Conservation (phyloP, 2,113 vertebrate genomes). For the Apus apus region DNA sequence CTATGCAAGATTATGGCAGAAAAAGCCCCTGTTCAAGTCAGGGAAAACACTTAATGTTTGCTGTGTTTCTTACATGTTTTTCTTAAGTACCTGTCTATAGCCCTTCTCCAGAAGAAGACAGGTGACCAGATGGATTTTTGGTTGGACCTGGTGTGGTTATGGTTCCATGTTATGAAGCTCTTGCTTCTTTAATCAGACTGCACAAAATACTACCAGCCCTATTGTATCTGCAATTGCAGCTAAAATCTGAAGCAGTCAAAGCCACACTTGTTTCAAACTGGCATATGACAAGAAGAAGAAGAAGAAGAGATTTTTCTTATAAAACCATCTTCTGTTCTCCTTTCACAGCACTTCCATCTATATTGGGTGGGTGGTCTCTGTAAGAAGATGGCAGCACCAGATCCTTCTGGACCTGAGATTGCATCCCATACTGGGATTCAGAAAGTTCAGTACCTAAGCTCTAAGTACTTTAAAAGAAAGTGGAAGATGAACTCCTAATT, state of each 20-base stretch:
- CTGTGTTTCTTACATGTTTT: background rate
- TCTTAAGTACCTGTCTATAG: background rate
- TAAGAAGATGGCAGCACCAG: accelerated
- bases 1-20: background rate
- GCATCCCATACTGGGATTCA: background rate
- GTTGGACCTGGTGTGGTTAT: background rate
- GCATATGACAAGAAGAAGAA: background rate
- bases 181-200: background rate
- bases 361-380: background rate
- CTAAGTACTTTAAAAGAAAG: background rate
- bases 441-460: background rate
- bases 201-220: background rate
- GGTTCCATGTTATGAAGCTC: background rate
- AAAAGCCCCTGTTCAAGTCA: background rate
- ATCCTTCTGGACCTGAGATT: background rate
- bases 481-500: background rate
- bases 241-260: background rate
- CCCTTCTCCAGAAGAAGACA: background rate
- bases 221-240: background rate
- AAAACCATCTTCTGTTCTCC: background rate
- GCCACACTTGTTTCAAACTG: background rate
- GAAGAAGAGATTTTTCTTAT: background rate
- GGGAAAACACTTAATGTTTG: background rate
- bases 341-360: background rate
- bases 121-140: background rate